A percentile compares a stretch with the other conserved stretches of the same genome.
phyloP scores from a whole-genome alignment of 2,113 vertebrate genomes.

The Corythornis vintsioides region DNA sequence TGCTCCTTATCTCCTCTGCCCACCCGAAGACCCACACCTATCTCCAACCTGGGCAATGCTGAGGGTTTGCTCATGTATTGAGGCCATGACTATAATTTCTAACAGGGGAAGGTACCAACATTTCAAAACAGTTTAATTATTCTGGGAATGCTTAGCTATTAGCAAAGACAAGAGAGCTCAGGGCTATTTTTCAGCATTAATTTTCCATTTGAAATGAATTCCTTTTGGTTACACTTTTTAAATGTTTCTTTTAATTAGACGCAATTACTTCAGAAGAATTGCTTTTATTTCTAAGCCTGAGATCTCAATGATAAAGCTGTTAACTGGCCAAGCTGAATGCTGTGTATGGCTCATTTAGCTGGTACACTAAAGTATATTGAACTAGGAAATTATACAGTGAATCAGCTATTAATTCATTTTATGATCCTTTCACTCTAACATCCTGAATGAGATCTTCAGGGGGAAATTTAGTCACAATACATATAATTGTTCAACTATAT shows the following conservation, averaged over 20 bases:
- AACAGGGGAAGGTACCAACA: conserved; percentile 74
- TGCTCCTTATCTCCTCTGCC: neutral
- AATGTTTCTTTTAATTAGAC: conserved; percentile 92
- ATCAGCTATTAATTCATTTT: conserved; percentile 90
- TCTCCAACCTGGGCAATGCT: neutral
- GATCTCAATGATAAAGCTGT: conserved; percentile 88
- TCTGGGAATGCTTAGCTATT: conserved; percentile 83
- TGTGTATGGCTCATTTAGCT: conserved; percentile 87
- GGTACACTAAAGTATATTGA: conserved; percentile 89
- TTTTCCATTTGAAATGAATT: conserved; percentile 90
- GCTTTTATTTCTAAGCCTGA: conserved; percentile 89
- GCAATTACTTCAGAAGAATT: conserved; percentile 91
- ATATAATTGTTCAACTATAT: conserved; percentile 82
- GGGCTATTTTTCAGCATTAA: conserved; percentile 90
- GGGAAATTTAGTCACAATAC: conserved; percentile 84
- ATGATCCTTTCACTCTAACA: conserved; percentile 86
- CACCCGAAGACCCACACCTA: neutral
- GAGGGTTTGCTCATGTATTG: neutral
- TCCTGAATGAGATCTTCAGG: conserved; percentile 85
- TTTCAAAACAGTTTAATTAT: conserved; percentile 86
- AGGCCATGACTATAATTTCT: conserved; percentile 55
- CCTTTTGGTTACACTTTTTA: conserved; percentile 92
- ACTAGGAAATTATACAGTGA: conserved; percentile 90
- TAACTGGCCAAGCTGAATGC: conserved; percentile 84
- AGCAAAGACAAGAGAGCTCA: conserved; percentile 85